A percentile compares a stretch with the other conserved stretches of the same genome.
Evolutionary conservation across 2,113 vertebrate genomes (phyloP).

Genomic region (Sclerurus mexicanus): DNA sequence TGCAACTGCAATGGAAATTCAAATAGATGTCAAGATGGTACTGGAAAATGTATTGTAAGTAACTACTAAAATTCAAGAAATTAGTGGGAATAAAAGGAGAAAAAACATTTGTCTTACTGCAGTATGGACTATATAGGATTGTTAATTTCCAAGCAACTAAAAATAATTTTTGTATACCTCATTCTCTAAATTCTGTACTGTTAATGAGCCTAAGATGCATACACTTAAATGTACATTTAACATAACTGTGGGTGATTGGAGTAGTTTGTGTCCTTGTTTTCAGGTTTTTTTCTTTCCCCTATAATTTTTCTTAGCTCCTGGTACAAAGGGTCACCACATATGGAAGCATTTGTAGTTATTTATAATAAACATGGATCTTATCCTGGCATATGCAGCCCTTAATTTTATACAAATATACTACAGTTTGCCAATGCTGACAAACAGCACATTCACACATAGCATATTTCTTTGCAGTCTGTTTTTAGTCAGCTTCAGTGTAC

Average conservation of each 20-base stretch:
- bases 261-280: neutral
- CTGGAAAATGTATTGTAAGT: slow-evolving; percentile 91
- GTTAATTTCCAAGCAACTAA: neutral
- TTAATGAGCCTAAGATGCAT: neutral
- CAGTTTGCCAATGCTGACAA: neutral
- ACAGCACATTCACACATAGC: neutral
- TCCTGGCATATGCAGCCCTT: neutral
- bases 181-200: neutral
- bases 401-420: neutral
- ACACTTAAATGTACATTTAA: neutral
- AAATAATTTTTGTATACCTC: neutral
- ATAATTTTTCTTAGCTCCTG: neutral
- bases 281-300: neutral
- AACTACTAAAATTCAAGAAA: neutral
- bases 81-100: neutral
- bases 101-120: neutral
- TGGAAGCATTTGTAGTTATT: neutral
- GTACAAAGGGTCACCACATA: neutral
- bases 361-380: neutral
- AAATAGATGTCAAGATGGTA: slow-evolving; percentile 82
- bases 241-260: neutral
- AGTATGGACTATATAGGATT: neutral
- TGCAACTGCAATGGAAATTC: slow-evolving; percentile 89
- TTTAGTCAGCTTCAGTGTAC: neutral
- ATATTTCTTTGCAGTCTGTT: neutral